A percentile compares a stretch with the other conserved stretches of the same genome.
These are phyloP conservation scores for Halocynthia aurantium DNA, from an alignment of 23 tunicate species.

Conservation along the genomic window DNA sequence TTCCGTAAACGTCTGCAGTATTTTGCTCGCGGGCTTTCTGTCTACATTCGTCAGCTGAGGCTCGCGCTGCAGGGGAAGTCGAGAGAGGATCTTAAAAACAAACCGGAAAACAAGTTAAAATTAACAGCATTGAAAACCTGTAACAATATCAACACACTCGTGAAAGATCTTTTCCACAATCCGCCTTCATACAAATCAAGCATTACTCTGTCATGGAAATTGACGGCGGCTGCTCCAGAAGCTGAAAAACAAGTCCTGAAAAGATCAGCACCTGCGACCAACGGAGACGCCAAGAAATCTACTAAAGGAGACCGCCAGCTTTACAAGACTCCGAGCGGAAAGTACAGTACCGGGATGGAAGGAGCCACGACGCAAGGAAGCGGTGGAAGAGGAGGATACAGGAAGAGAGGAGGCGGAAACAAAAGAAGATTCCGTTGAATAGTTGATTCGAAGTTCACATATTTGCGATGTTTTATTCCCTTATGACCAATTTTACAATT, in stretches of 20 bases:
- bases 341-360: constrained; percentile 72
- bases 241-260: constrained; percentile 25
- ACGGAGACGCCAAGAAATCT: constrained; percentile 44
- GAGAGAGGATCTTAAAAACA: constrained; percentile 44
- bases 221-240: constrained; percentile 20
- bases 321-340: constrained; percentile 77
- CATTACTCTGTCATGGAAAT: constrained; percentile 65
- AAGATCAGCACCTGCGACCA: constrained; percentile 30
- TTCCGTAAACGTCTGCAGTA: constrained; percentile 81
- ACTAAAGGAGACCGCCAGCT: constrained; percentile 56
- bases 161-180: constrained; percentile 81
- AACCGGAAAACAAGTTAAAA: constrained; percentile 60
- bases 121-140: constrained; percentile 81
- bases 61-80: constrained; percentile 71
- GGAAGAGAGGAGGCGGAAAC: constrained; percentile 19
- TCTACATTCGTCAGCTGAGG: constrained; percentile 68
- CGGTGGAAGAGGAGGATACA: too few species aligned
- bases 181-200: constrained; percentile 79
- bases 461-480: too few species aligned
- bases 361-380: neutral
- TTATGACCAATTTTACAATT: too few species aligned
- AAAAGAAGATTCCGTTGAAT: constrained; percentile 9
- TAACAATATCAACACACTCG: constrained; percentile 81
- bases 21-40: constrained; percentile 83
- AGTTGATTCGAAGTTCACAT: too few species aligned